Conservation (phyloP, 2,888 invertebrate species). For the Altica lythri region DNA sequence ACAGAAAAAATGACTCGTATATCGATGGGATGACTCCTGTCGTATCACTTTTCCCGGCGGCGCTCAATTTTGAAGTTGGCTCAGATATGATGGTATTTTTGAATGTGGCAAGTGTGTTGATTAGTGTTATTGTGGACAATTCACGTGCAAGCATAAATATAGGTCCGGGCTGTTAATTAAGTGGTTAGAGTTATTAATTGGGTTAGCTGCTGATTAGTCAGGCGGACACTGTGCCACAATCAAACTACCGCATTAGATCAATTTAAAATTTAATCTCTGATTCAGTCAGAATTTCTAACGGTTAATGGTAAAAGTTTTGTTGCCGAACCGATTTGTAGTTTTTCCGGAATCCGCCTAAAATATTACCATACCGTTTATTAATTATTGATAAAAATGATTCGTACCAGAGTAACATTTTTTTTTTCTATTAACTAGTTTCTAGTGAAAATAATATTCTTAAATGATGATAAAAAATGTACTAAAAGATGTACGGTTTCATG, state of each 20-base stretch:
- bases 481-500: too few species aligned
- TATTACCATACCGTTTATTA: not conserved
- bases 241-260: constrained; percentile 40
- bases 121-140: not conserved
- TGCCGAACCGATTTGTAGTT: not conserved
- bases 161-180: constrained; percentile 39
- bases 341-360: not conserved
- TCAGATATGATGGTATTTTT: constrained; percentile 68
- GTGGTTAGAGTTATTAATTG: constrained; percentile 17
- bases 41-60: constrained; percentile 59
- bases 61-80: constrained; percentile 58
- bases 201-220: constrained; percentile 34
- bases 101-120: constrained; percentile 61
- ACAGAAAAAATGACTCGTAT: constrained; percentile 14
- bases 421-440: too few species aligned
- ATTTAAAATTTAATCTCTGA: constrained; percentile 22
- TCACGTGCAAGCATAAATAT: constrained; percentile 27
- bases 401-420: too few species aligned
- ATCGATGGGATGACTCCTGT: constrained; percentile 23
- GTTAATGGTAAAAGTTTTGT: not conserved
- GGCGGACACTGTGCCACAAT: constrained; percentile 42
- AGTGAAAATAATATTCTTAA: too few species aligned
- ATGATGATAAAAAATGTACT: too few species aligned
- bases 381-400: too few species aligned
- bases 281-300: constrained; percentile 19